phyloP scores from a whole-genome alignment of 2,888 invertebrate species.

The Zele albiditarsus region DNA sequence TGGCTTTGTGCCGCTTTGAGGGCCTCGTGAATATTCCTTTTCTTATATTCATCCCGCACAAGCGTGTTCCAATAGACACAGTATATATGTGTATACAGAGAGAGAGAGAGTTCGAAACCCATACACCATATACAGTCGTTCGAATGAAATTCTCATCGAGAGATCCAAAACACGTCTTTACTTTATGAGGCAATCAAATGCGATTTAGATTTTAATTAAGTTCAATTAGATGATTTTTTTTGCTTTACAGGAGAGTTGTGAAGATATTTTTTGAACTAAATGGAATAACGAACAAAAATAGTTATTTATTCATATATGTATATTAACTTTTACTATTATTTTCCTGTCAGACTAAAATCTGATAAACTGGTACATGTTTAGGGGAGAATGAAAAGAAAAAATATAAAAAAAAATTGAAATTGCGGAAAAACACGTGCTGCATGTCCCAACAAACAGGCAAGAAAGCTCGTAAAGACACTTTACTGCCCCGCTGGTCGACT shows the following conservation, averaged over 20 bases:
- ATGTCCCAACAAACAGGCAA: constrained; percentile 56
- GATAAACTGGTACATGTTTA: constrained; percentile 12
- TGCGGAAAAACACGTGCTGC: constrained; percentile 42
- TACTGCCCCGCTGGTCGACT: constrained; percentile 52
- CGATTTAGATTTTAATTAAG: constrained; percentile 68
- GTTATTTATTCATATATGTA: constrained; percentile 4
- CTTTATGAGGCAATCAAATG: constrained; percentile 66
- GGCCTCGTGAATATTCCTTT: constrained; percentile 36
- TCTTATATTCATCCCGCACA: constrained; percentile 34
- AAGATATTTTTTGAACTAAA: not conserved
- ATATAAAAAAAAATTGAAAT: constrained; percentile 18
- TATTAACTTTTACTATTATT: constrained; percentile 29
- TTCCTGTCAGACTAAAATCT: constrained; percentile 21
- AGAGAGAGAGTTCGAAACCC: not conserved
- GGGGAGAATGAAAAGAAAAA: constrained; percentile 2
- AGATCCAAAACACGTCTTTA: constrained; percentile 55
- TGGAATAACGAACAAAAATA: not conserved
- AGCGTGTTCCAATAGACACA: constrained; percentile 21
- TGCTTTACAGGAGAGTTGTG: not conserved
- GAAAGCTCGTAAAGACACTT: constrained; percentile 67
- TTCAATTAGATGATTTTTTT: constrained; percentile 17
- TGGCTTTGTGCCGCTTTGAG: constrained; percentile 44
- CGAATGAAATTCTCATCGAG: constrained; percentile 25
- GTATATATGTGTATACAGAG: constrained; percentile 1
- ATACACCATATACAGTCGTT: constrained; percentile 16